A percentile compares a stretch with the other conserved stretches of the same genome.
Conservation (phyloP, 2,888 invertebrate genomes). For the Elysia crispata region DNA sequence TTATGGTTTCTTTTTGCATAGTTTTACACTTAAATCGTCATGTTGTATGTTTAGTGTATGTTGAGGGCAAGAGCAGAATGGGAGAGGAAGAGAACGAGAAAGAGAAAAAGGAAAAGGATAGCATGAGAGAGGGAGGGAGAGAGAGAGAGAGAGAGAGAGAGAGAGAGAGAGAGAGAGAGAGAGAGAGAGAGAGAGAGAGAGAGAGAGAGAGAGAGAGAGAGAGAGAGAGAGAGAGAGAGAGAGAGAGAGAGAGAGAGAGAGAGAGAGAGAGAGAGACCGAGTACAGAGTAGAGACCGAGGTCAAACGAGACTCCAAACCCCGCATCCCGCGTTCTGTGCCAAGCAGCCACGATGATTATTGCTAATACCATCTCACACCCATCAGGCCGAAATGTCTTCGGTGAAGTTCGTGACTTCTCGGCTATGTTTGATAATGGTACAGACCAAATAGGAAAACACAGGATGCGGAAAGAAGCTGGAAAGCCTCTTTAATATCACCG, state of each 20-base stretch:
- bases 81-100: slow-evolving; percentile 17
- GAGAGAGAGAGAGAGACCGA: slow-evolving; percentile 24
- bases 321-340: too few relatives aligned
- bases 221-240: slow-evolving; percentile 24
- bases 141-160: slow-evolving; percentile 19
- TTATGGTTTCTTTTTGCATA: too few relatives aligned
- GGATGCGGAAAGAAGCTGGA: too few relatives aligned
- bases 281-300: not conserved
- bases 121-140: slow-evolving; percentile 12
- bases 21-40: too few relatives aligned
- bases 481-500: too few relatives aligned
- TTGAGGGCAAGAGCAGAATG: not conserved
- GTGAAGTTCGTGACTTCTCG: not conserved
- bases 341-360: too few relatives aligned
- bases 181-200: slow-evolving; percentile 7
- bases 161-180: slow-evolving; percentile 6
- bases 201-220: not conserved
- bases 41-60: too few relatives aligned
- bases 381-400: not conserved
- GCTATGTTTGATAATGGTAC: slow-evolving; percentile 5
- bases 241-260: slow-evolving; percentile 32
- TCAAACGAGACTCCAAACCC: too few relatives aligned
- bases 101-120: slow-evolving; percentile 3
- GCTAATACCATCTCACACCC: too few relatives aligned
- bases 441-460: too few relatives aligned